Conservation (phyloP, 2,888 invertebrate genomes). For the Pherbina coryleti region DNA sequence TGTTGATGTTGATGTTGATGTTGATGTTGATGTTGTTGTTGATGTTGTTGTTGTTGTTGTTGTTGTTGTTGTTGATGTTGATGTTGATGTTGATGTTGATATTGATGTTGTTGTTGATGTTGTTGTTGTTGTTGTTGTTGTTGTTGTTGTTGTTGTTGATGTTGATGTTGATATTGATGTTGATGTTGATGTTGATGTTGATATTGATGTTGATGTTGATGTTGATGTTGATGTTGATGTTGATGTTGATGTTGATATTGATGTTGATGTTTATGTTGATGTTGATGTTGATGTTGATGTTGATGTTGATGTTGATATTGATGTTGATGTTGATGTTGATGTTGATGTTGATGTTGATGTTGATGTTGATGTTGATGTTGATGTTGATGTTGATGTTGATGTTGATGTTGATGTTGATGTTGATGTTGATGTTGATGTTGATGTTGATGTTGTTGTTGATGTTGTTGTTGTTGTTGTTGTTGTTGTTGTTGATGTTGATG, state of each 20-base stretch:
- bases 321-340: not conserved
- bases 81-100: too few relatives aligned
- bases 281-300: too few relatives aligned
- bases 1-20: not conserved
- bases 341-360: not conserved
- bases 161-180: too few relatives aligned
- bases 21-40: not conserved
- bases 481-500: not conserved
- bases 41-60: not conserved
- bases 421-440: not conserved
- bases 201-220: too few relatives aligned
- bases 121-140: not conserved
- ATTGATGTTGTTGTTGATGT: slow-evolving; percentile 43
- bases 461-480: not conserved
- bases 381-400: slow-evolving; percentile 42
- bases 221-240: too few relatives aligned
- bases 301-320: too few relatives aligned
- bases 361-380: not conserved
- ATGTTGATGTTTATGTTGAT: too few relatives aligned
- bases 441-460: too few relatives aligned
- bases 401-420: slow-evolving; percentile 39
- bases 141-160: not conserved
- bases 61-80: not conserved
- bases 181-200: too few relatives aligned
- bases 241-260: too few relatives aligned